Conservation (phyloP, 1,140 invertebrate genomes). For the Drosophila sechellia region DNA sequence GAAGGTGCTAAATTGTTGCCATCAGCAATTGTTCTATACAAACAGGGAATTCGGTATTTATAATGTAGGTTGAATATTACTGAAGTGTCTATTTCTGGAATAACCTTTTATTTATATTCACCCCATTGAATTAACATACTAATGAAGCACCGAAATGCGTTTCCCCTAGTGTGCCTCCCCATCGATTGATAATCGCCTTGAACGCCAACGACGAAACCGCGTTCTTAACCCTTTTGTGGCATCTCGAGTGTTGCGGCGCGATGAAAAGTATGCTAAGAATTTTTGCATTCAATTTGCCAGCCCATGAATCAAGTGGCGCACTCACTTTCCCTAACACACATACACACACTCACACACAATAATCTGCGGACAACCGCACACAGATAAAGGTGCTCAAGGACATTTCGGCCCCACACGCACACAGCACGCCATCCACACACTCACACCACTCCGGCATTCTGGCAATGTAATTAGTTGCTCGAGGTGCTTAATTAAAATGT, state of each 20-base stretch:
- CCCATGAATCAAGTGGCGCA: constrained; percentile 28
- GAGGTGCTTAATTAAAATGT: constrained; percentile 82
- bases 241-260: not conserved
- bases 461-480: constrained; percentile 79
- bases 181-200: constrained; percentile 3
- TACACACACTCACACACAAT: not conserved
- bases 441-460: constrained; percentile 7
- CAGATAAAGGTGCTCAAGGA: constrained; percentile 36
- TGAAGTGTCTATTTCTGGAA: too few relatives aligned
- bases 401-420: not conserved
- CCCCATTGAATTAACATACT: too few relatives aligned
- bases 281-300: constrained; percentile 30
- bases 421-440: constrained; percentile 3
- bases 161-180: not conserved
- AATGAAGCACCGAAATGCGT: too few relatives aligned
- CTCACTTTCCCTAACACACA: constrained; percentile 3
- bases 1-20: constrained; percentile 9
- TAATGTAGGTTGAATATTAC: too few relatives aligned
- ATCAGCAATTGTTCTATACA: constrained; percentile 7
- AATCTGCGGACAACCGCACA: constrained; percentile 20
- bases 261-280: constrained; percentile 34
- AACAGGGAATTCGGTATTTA: not conserved
- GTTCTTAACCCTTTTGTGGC: constrained; percentile 3
- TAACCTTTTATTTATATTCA: too few relatives aligned
- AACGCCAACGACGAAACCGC: not conserved